A percentile compares a stretch with the other conserved stretches of the same genome.
These are phyloP conservation scores for Conopomorpha cramerella DNA, from an alignment of 1,140 invertebrate species.

Conservation along the genomic window DNA sequence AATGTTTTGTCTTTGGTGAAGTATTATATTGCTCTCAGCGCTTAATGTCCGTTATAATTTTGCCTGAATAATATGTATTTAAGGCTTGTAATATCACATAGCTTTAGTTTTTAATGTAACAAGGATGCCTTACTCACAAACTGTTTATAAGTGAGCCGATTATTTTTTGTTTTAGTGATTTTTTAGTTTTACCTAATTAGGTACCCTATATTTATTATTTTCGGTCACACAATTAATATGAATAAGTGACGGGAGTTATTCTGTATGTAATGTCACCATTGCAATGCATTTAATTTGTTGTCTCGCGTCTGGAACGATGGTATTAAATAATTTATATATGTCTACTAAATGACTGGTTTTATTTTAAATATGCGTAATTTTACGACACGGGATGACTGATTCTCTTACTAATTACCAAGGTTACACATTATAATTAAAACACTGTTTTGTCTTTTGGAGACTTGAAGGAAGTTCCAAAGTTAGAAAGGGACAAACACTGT, in stretches of 20 bases:
- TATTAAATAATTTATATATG: constrained; percentile 35
- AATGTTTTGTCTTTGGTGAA: no score
- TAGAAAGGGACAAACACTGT: no score
- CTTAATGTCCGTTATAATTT: no score
- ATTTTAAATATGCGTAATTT: constrained; percentile 10
- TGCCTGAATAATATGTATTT: no score
- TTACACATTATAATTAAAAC: no score
- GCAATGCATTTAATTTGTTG: constrained; percentile 26
- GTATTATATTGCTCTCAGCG: no score
- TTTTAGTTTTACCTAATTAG: constrained; percentile 18
- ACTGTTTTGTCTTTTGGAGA: no score
- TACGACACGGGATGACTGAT: constrained; percentile 1
- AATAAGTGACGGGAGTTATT: no score
- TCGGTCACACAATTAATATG: neutral
- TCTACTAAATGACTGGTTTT: constrained; percentile 14
- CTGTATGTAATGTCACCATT: no score
- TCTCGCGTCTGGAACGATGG: constrained; percentile 23
- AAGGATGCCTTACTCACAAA: constrained; percentile 3
- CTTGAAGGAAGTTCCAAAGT: no score
- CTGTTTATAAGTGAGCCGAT: no score
- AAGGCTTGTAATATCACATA: no score
- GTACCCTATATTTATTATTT: neutral
- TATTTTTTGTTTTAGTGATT: constrained; percentile 10
- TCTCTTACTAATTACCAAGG: constrained; percentile 2
- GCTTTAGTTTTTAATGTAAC: neutral